Base-by-base conservation (phyloP, 2,888 invertebrate genomes). In the Boloria euphrosyne region DNA sequence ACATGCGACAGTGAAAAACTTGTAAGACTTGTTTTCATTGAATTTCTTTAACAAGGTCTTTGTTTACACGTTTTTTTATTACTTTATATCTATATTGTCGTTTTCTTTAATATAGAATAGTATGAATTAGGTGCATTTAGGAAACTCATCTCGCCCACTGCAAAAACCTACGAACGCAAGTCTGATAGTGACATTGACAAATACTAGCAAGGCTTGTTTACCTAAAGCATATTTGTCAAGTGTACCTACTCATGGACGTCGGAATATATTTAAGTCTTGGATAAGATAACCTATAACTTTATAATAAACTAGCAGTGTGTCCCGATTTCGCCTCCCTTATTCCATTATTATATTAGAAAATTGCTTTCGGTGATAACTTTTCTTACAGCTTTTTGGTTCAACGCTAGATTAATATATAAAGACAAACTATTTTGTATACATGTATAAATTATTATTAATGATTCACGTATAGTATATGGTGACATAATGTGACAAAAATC, bases 141-240 rank as follows among this genome's bases (percentile, higher is more conserved):
- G n/a, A 52, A 6, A 55, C 17, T 52, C 16, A 22, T 67, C 55
- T 71, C 76, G 75, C 74, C 75, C 71, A 76, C 76, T 62, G 62
- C 31, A 22, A 22, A 55, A 44, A 68, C 70, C 65, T 66, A 69
- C 67, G 52, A 54, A 22, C 46, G 22, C 31, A n/a, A 13, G 27
- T 50, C 7, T 47, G 31, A 46, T 55, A 44, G 52, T 64, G 64
- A 69, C 64, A 67, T 67, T 69, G 67, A 65, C 59, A 65, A 65
- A 67, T 62, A 59, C 50, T 38, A 58, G 47, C 22, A 58, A 63
- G 44, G 63, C 46, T 51, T 65, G 53, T 67, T 69, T 65, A 62
- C 63, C 63, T 60, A 55, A 38, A 51, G 55, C 52, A 66, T 57
- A 64, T 67, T 61, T 64, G 60, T 55, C 44, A 38, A 51, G 54